Base-by-base conservation (phyloP, 2,113 vertebrate species). In the Poicephalus gulielmi region DNA sequence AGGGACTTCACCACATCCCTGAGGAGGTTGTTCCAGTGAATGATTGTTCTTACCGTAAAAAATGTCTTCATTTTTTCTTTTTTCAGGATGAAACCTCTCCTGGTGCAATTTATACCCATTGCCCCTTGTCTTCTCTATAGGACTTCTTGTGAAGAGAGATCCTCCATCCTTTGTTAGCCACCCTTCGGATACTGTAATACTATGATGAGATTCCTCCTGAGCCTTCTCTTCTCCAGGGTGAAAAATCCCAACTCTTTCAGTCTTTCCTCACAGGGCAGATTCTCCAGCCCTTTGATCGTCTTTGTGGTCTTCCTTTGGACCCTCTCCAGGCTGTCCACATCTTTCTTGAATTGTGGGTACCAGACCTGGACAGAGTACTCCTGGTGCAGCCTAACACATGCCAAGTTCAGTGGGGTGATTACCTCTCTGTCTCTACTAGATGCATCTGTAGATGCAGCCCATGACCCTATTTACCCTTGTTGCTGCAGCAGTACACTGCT, bases 81-180 rank as follows among this genome's bases (percentile, higher is more conserved):
- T 35, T 11, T 57, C 28, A 73, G 43, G 25, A 52, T 27, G 10
- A 77, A 91, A 63, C 6, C 4, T 77, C 4, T 71, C 12, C 17
- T n/a, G 5, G 18, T n/a, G 5, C 11, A 63, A 30, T 6, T 62
- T 50, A 11, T 63, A 67, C 22, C 4, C 3, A 0, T 16, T 57
- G 13, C 6, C 16, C 39, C 28, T 11, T 13, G 4, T 55, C 24
- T 60, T 83, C 11, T 86, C 67, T 28, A 14, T 28, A 35, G 6
- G 28, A 9, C 24, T 75, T 7, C n/a, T 50, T 28, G 17, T 55
- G 20, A 60, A 74, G 23, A 59, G 27, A 69, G 7, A 62, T 23
- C 30, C n/a, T 64, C 53, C 3, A 1, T 28, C 10, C 8, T 60
- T 41, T 60, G 59, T 18, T 17, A 53, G 20, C 20, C 0, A 0